phyloP scores from a whole-genome alignment of 2,797 vertebrate species.

The Myotis daubentonii region DNA sequence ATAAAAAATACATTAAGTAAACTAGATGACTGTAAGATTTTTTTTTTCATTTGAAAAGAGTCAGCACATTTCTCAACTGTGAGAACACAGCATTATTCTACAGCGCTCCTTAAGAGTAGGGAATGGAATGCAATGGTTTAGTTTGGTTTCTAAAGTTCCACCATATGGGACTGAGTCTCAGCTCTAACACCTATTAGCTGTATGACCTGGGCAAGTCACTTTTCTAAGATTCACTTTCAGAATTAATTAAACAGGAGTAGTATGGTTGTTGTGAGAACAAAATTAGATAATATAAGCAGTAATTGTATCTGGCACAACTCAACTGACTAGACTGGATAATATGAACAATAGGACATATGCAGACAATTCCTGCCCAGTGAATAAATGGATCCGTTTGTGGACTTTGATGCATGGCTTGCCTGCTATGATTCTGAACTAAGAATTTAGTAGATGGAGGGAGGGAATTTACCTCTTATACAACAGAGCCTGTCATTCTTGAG shows the following conservation, averaged over 20 bases:
- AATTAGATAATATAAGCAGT: neutral
- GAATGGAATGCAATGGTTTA: neutral
- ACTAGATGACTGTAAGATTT: neutral
- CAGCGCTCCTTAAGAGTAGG: neutral
- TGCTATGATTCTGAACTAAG: neutral
- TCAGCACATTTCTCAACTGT: neutral
- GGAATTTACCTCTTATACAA: neutral
- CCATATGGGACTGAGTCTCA: neutral
- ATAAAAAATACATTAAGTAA: conserved; percentile 31
- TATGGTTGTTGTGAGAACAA: neutral
- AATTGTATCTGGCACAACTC: neutral
- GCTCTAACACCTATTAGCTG: neutral
- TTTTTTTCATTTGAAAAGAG: neutral
- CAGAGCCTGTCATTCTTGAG: neutral
- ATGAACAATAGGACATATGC: neutral
- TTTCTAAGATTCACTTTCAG: neutral
- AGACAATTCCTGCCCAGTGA: neutral
- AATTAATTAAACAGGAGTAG: neutral
- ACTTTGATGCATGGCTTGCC: neutral
- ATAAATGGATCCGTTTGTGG: neutral
- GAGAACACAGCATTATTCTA: neutral
- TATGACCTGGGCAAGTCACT: neutral
- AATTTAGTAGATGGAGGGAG: neutral
- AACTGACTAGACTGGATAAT: neutral
- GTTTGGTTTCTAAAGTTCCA: neutral